Evolutionary conservation across 2,113 vertebrate genomes (phyloP).

Genomic region (Lophochroa leadbeateri): DNA sequence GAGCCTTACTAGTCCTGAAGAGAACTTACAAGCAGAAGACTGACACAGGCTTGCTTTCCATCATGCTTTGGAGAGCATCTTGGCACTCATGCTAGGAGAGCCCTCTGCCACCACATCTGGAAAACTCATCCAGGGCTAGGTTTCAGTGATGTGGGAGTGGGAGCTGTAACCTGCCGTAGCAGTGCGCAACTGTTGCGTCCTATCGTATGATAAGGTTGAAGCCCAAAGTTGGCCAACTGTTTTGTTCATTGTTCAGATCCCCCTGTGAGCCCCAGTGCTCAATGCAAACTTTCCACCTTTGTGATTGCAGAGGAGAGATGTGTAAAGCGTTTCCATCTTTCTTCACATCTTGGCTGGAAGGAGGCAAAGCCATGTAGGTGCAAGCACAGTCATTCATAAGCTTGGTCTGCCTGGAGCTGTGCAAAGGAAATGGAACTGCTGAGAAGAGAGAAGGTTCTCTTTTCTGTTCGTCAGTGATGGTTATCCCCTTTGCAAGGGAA

Average conservation of each 20-base stretch:
- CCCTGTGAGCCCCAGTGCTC: not conserved
- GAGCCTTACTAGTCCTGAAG: not conserved
- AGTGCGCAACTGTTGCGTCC: rapidly evolving
- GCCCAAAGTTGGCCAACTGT: not conserved
- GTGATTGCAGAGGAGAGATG: not conserved
- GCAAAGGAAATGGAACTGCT: not conserved
- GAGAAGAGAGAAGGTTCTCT: not conserved
- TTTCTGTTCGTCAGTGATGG: not conserved
- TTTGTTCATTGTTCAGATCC: not conserved
- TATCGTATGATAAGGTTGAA: rapidly evolving
- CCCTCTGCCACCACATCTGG: not conserved
- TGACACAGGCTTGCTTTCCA: not conserved
- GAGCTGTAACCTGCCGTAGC: rapidly evolving
- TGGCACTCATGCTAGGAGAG: not conserved
- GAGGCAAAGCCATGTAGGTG: not conserved
- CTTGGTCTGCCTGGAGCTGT: not conserved
- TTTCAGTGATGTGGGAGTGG: not conserved
- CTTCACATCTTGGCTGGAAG: not conserved
- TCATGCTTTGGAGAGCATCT: not conserved
- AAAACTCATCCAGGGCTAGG: not conserved
- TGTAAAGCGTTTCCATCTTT: not conserved
- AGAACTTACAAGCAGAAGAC: not conserved
- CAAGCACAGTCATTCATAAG: not conserved
- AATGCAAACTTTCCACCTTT: not conserved
- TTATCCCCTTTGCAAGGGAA: not conserved